These are phyloP conservation scores for Fratercula arctica DNA, from an alignment of 2,797 vertebrate genomes.

Conservation along the genomic window DNA sequence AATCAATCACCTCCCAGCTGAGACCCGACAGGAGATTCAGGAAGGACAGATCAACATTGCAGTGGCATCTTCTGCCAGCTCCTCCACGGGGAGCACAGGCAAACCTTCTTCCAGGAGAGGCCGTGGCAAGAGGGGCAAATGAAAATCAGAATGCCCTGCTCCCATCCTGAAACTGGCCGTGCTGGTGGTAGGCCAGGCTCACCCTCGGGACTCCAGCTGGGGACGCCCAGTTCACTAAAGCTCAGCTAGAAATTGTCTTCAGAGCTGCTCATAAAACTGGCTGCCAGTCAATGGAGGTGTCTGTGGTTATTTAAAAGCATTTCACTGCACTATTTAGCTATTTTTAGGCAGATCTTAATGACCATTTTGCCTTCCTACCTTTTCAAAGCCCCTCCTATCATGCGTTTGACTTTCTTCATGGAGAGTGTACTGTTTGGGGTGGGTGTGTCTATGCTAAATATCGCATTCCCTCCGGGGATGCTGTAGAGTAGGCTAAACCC, in stretches of 20 bases:
- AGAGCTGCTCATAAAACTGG: slow-evolving; percentile 68
- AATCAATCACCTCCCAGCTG: slow-evolving; percentile 89
- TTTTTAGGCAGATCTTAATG: slow-evolving; percentile 59
- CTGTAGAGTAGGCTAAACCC: not conserved
- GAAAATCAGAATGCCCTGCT: slow-evolving; percentile 6
- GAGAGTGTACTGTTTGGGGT: slow-evolving; percentile 22
- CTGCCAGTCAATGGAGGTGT: slow-evolving; percentile 40
- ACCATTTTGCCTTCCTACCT: slow-evolving; percentile 68
- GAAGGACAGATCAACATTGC: slow-evolving; percentile 96
- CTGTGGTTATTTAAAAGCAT: slow-evolving; percentile 36
- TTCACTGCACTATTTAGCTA: slow-evolving; percentile 58
- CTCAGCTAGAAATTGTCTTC: slow-evolving; percentile 50
- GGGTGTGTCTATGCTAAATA: not conserved
- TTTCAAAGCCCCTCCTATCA: slow-evolving; percentile 17
- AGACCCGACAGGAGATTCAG: slow-evolving; percentile 92
- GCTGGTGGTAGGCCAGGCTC: not conserved
- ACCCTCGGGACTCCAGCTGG: not conserved
- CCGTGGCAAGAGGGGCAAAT: slow-evolving; percentile 91
- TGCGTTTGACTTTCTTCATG: slow-evolving; percentile 5
- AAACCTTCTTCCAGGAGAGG: slow-evolving; percentile 86
- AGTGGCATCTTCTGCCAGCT: slow-evolving; percentile 74
- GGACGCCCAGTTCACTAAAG: slow-evolving; percentile 29
- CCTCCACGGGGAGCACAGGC: slow-evolving; percentile 59
- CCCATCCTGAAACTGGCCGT: not conserved
- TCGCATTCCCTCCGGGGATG: not conserved